phyloP scores from a whole-genome alignment of 1,140 invertebrate species.

The Ips nitidus region DNA sequence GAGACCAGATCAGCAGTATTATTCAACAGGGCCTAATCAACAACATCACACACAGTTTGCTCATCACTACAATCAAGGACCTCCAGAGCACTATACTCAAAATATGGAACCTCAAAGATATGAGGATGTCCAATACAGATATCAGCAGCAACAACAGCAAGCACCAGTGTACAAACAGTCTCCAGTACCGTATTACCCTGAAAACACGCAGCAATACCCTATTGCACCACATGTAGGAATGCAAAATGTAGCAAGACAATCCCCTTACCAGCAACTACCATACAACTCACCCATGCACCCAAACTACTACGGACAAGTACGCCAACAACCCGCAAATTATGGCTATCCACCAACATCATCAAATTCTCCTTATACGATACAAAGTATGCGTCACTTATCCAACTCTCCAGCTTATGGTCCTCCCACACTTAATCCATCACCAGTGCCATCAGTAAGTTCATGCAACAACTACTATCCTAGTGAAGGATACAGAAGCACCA shows the following conservation, averaged over 20 bases:
- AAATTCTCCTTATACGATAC: slow-evolving; percentile 17
- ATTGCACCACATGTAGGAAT: neutral
- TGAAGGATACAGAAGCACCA: slow-evolving; percentile 26
- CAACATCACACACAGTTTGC: neutral
- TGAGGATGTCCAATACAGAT: neutral
- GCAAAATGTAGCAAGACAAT: slow-evolving; percentile 21
- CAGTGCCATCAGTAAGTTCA: slow-evolving; percentile 40
- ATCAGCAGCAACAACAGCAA: neutral
- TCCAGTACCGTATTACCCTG: neutral
- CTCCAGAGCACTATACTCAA: neutral
- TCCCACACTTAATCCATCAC: slow-evolving; percentile 46
- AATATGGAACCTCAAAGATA: neutral
- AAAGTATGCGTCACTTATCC: slow-evolving; percentile 35
- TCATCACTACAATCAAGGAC: neutral
- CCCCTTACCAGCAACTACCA: slow-evolving; percentile 39
- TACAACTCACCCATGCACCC: slow-evolving; percentile 35
- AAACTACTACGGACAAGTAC: slow-evolving; percentile 19
- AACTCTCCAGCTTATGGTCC: slow-evolving; percentile 25
- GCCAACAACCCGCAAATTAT: slow-evolving; percentile 24
- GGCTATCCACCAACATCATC: slow-evolving; percentile 23
- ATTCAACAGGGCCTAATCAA: neutral
- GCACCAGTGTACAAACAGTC: too few species aligned
- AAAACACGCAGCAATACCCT: neutral
- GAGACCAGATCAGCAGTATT: neutral
- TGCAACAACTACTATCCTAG: slow-evolving; percentile 34